phyloP scores from a whole-genome alignment of 2,113 vertebrate species.

The Mustela nigripes region DNA sequence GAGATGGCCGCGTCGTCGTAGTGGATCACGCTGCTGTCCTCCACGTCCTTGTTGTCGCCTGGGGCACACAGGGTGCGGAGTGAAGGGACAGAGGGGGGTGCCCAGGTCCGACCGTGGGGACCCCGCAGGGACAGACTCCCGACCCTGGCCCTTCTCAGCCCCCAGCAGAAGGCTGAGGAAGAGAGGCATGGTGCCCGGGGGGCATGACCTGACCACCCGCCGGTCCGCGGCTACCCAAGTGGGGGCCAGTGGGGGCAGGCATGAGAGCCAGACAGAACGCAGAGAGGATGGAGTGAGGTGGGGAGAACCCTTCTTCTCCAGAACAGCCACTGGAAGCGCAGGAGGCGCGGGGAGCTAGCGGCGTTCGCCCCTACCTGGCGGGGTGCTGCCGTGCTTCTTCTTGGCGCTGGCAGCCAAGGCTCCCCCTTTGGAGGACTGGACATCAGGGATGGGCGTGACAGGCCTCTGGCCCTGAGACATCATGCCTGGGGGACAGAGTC shows the following conservation, averaged over 20 bases:
- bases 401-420: conserved; percentile 80
- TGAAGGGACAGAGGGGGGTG: no score
- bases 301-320: not conserved
- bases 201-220: rapidly evolving
- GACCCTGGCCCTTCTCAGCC: not conserved
- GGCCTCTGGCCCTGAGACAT: conserved; percentile 89
- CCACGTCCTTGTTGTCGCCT: conserved; percentile 97
- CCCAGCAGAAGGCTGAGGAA: not conserved
- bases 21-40: conserved; percentile 98
- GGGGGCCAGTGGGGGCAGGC: rapidly evolving
- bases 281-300: rapidly evolving
- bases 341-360: not conserved
- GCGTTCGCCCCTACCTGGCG: conserved; percentile 81
- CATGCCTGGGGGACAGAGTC: conserved; percentile 76
- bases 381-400: conserved; percentile 87
- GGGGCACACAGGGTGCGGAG: not conserved
- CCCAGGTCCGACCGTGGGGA: not conserved
- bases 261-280: not conserved
- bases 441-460: conserved; percentile 81
- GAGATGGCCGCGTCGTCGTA: conserved; percentile 98
- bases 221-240: rapidly evolving
- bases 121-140: rapidly evolving
- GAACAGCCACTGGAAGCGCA: not conserved
- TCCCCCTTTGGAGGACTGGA: conserved; percentile 83
- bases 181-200: rapidly evolving